Base-by-base conservation (phyloP, 2,888 invertebrate genomes). In the Cataglyphis livida region DNA sequence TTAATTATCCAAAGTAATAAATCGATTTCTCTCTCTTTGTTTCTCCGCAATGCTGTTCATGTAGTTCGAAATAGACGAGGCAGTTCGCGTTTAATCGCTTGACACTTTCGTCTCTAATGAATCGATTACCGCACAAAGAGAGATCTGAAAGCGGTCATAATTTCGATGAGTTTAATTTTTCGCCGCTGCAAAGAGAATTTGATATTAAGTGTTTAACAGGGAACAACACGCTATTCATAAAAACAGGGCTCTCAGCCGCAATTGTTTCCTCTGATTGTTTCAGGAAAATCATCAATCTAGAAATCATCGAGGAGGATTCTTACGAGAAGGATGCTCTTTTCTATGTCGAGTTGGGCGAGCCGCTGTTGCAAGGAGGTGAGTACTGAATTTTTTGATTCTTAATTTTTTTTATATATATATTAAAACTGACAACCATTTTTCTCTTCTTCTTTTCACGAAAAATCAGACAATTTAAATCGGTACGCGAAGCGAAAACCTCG, bases 281-380 rank as follows among this genome's bases (percentile, higher is more conserved):
- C 97, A 99, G 99, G 94, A 97, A 98, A 95, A 95, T 95, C 92
- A 98, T 99, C 93, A 96, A 96, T 71, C 95, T 99, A 87, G 97
- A 97, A 91, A 98, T 99, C 87, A 96, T 98, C 89, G 99, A 99
- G 95, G 99, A 99, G 94, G 99, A 99, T 95, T 98, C 99, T 93
- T 99, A 99, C 95, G 99, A 99, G 95, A 99, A 99, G 95, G 98
- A 98, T 93, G 98, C 99, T 48, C 96, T 97, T 32, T 98, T 99
- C 95, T 98, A 97, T 95, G 97, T 99, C 18, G 98, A 98, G 94
- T 95, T 99, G 38, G 98, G 98, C 10, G 97, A 98, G 90, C 99
- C 99, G 18, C 96, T 97, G 93, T 96, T 98, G 94, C 96, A 98
- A 90, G 98, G 98, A 96, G 98, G 98, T 98, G 96, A 96, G 96